Evolutionary conservation across 2,888 invertebrate species (phyloP).

Genomic region (Bembecia ichneumoniformis): DNA sequence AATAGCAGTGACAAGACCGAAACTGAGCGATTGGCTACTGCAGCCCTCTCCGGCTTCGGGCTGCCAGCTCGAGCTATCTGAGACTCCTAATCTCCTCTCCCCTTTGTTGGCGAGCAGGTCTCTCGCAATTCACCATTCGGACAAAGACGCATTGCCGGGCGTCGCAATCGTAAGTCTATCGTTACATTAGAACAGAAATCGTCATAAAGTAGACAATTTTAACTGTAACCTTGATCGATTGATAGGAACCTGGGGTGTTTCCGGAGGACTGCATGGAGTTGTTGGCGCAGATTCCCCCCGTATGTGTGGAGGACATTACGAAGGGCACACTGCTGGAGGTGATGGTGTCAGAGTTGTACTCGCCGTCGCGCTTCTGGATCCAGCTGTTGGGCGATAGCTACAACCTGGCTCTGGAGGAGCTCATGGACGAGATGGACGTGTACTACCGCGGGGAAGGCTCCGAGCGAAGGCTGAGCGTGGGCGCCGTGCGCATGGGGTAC

Average conservation of each 20-base stretch:
- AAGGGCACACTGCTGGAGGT: conserved; percentile 47
- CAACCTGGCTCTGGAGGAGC: conserved; percentile 43
- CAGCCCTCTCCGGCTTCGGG: conserved; percentile 2
- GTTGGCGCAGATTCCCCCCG: conserved; percentile 38
- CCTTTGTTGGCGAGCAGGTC: conserved; percentile 8
- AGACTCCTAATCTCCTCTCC: conserved; percentile 7
- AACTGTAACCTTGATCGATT: no score
- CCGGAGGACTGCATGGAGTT: conserved; percentile 54
- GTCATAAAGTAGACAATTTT: no score
- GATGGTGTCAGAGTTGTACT: conserved; percentile 66
- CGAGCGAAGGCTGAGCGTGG: conserved; percentile 33
- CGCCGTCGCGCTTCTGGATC: conserved; percentile 73
- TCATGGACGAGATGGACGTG: conserved; percentile 70
- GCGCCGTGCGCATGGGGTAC: conserved; percentile 53
- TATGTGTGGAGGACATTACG: conserved; percentile 18
- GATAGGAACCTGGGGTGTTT: conserved; percentile 58
- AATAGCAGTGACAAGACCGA: conserved; percentile 18
- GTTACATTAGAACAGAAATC: no score
- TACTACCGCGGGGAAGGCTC: conserved; percentile 33
- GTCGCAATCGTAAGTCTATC: conserved; percentile 36
- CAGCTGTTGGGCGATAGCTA: conserved; percentile 40
- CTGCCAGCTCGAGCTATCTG: conserved; percentile 14
- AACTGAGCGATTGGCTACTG: conserved; percentile 11
- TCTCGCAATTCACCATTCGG: conserved; percentile 13
- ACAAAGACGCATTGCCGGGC: conserved; percentile 38